Conservation (phyloP, 2,888 invertebrate species). For the Lepas anatifera region DNA sequence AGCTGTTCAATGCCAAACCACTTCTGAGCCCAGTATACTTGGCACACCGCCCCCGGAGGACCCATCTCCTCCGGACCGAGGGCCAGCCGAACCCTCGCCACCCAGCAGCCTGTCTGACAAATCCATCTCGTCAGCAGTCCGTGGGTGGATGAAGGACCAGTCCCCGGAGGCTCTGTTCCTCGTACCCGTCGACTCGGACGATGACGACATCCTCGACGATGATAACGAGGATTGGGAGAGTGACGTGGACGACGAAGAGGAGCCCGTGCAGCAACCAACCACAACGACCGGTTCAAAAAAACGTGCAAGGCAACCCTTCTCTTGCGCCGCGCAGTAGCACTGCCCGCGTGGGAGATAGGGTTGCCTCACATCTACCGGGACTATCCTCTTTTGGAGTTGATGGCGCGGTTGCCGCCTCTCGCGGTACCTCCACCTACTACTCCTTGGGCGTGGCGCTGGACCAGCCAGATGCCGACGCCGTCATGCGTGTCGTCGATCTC, state of each 20-base stretch:
- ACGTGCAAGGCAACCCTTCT: conserved; percentile 7
- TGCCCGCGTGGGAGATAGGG: background rate
- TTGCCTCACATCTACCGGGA: background rate
- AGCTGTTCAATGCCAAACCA: too few species aligned
- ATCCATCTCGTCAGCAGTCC: background rate
- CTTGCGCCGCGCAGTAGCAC: background rate
- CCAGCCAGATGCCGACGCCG: background rate
- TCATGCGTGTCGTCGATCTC: background rate
- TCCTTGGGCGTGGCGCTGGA: background rate
- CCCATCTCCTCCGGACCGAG: background rate
- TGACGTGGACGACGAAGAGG: background rate
- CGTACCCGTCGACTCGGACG: background rate
- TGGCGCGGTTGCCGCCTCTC: background rate
- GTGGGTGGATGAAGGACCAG: conserved; percentile 5
- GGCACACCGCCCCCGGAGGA: too few species aligned
- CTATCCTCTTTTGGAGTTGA: too few species aligned
- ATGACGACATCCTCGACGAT: background rate
- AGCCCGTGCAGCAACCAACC: background rate
- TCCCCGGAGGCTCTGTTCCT: background rate
- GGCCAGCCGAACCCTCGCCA: background rate
- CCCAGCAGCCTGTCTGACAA: background rate
- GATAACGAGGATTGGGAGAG: background rate
- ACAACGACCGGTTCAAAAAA: background rate
- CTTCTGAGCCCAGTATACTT: too few species aligned
- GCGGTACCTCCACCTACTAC: background rate